These are phyloP conservation scores for Strix uralensis DNA, from an alignment of 2,113 vertebrate species.

Conservation along the genomic window DNA sequence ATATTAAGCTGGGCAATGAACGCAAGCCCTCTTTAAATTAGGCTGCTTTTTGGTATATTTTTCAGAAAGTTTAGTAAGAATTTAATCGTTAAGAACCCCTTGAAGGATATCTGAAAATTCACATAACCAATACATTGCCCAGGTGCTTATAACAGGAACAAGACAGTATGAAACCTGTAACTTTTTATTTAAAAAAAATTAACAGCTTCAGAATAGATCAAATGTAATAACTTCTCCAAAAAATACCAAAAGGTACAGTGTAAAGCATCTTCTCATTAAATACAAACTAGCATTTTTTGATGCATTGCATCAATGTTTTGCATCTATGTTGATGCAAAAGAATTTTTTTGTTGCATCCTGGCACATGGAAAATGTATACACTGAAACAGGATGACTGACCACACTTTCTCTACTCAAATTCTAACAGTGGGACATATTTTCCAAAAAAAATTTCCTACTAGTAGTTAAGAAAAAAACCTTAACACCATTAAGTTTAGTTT, in stretches of 20 bases:
- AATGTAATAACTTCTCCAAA: conserved; percentile 78
- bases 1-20: not conserved
- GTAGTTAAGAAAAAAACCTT: conserved; percentile 15
- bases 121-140: not conserved
- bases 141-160: conserved; percentile 42
- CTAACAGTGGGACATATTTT: conserved; percentile 40
- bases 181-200: conserved; percentile 72
- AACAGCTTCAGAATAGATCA: conserved; percentile 80
- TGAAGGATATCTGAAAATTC: not conserved
- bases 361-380: conserved; percentile 40
- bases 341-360: conserved; percentile 71
- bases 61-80: not conserved
- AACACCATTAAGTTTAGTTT: conserved; percentile 43
- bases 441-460: conserved; percentile 33
- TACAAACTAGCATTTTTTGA: conserved; percentile 79
- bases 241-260: conserved; percentile 81
- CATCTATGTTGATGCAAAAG: conserved; percentile 79
- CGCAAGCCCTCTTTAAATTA: not conserved
- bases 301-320: conserved; percentile 83
- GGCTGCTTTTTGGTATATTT: not conserved
- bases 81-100: not conserved
- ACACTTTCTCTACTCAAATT: conserved; percentile 50
- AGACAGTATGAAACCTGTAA: conserved; percentile 72
- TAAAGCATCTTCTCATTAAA: conserved; percentile 79
- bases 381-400: conserved; percentile 65